phyloP scores from a whole-genome alignment of 1,140 invertebrate species.

The Pinna nobilis region DNA sequence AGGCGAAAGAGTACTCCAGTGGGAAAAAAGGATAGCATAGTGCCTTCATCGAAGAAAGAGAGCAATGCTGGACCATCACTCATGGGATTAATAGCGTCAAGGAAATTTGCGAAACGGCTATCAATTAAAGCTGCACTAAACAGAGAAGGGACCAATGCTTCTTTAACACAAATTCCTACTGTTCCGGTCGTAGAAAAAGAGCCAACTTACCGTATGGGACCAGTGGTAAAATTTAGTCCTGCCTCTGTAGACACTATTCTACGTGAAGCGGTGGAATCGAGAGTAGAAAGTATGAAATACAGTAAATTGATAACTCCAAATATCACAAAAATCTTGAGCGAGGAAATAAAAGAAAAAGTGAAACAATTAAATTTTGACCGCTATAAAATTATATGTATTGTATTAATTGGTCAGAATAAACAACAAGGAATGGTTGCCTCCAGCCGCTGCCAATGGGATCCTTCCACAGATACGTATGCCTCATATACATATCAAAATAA shows the following conservation, averaged over 20 bases:
- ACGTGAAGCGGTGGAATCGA: slow-evolving; percentile 41
- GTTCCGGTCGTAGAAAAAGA: slow-evolving; percentile 74
- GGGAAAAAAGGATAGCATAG: no score
- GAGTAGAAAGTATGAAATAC: slow-evolving; percentile 46
- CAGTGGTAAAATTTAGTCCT: slow-evolving; percentile 42
- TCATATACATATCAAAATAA: slow-evolving; percentile 64
- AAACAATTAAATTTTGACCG: slow-evolving; percentile 60
- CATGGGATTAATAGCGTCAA: not conserved
- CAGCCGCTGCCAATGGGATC: slow-evolving; percentile 68
- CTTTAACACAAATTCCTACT: not conserved
- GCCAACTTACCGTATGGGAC: slow-evolving; percentile 65
- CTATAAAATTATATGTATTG: slow-evolving; percentile 67
- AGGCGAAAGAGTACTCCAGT: no score
- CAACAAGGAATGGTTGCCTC: slow-evolving; percentile 59
- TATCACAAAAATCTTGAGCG: slow-evolving; percentile 56
- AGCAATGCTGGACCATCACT: not conserved
- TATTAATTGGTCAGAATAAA: slow-evolving; percentile 61
- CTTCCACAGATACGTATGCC: slow-evolving; percentile 61
- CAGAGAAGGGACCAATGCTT: slow-evolving; percentile 8
- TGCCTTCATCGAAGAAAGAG: no score
- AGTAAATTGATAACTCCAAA: slow-evolving; percentile 36
- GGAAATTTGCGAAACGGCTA: not conserved
- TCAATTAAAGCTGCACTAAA: not conserved
- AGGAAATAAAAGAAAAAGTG: slow-evolving; percentile 64
- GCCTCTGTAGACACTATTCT: slow-evolving; percentile 40